A percentile compares a stretch with the other conserved stretches of the same genome.
Conservation (phyloP, 1,140 invertebrate genomes). For the Meteorus sp. region DNA sequence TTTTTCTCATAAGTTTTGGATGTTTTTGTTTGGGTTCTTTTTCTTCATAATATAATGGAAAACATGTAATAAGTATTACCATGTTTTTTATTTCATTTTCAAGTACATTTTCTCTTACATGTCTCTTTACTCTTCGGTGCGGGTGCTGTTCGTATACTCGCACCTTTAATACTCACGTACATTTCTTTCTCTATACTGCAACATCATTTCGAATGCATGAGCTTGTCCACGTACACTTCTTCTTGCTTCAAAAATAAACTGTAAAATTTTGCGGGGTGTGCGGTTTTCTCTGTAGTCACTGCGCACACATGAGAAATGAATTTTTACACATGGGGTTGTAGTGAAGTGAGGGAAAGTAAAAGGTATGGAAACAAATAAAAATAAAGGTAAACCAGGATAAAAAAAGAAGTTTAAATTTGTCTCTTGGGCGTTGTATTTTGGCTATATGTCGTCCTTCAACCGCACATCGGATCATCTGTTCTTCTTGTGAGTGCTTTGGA, state of each 20-base stretch:
- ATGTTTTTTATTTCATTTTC: neutral
- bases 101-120: neutral
- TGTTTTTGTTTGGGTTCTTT: too few species aligned
- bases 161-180: neutral
- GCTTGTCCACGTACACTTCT: neutral
- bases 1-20: too few species aligned
- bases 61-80: neutral
- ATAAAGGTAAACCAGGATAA: too few species aligned
- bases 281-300: neutral
- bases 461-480: slow-evolving; percentile 4
- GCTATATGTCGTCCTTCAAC: too few species aligned
- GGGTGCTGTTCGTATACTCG: neutral
- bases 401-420: neutral
- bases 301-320: neutral
- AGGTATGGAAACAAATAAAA: too few species aligned
- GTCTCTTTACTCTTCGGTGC: too few species aligned
- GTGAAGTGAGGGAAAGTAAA: too few species aligned
- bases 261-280: neutral
- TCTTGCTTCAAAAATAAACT: neutral
- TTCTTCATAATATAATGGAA: too few species aligned
- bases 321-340: neutral
- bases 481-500: neutral
- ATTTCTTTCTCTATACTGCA: neutral
- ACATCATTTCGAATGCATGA: slow-evolving; percentile 5
- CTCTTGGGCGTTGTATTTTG: slow-evolving; percentile 6